Percentiles rank a stretch among this genome's conserved stretches.
phyloP scores from a whole-genome alignment of 2,797 vertebrate species.

The Taeniopygia guttata region DNA sequence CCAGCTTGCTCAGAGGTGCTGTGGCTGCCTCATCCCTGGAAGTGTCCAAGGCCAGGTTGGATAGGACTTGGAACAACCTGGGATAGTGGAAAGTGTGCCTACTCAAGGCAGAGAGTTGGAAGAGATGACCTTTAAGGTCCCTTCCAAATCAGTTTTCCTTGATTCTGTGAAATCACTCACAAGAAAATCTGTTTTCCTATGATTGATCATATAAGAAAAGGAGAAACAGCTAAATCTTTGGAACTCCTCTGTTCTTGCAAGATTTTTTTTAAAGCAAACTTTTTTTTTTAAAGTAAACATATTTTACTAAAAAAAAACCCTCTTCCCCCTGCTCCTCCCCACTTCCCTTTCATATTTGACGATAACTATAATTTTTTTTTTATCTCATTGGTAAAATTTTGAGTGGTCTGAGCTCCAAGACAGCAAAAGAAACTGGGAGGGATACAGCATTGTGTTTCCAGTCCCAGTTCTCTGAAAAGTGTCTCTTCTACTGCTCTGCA shows the following conservation, averaged over 20 bases:
- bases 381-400: not conserved
- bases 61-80: not conserved
- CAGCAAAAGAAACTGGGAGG: not conserved
- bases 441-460: not conserved
- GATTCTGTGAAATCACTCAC: not conserved
- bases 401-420: not conserved
- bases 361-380: not conserved
- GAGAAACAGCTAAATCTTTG: not conserved
- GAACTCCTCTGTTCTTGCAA: not conserved
- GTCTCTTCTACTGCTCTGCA: not conserved
- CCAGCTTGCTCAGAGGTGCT: not conserved
- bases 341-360: not conserved
- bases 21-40: not conserved
- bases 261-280: not conserved
- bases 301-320: rapidly evolving
- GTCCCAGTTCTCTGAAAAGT: not conserved
- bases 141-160: not conserved
- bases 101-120: not conserved
- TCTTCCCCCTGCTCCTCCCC: rapidly evolving
- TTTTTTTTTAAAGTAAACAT: not conserved
- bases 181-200: not conserved
- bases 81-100: not conserved
- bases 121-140: not conserved
- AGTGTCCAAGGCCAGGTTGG: not conserved
- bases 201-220: not conserved